Base-by-base conservation (phyloP, 2,113 vertebrate species). In the Microcebus ravelobensis region DNA sequence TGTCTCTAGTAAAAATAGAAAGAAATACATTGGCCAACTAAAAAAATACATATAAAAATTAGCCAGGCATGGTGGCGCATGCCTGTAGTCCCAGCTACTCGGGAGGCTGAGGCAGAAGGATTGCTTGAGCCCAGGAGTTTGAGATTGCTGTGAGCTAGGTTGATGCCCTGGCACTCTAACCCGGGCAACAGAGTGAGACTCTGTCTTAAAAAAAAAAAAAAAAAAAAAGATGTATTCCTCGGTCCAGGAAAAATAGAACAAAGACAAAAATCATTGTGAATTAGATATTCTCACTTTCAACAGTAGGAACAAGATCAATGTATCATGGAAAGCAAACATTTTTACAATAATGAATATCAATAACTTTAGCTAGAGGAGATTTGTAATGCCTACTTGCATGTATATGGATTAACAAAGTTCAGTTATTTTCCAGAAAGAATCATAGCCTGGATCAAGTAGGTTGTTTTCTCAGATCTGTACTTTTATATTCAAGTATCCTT, bases 401-500 rank as follows among this genome's bases (percentile, higher is more conserved):
- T n/a, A 20, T 15, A 29, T 45, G 81, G 42, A 83, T 31, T 34
- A 59, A 71, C 36, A 83, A 83, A 61, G 6, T 63, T 90, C 45
- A 55, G 10, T 48, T 68, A 70, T 29, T 91, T 95, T 86, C 11
- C 45, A 89, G 63, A 48, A 93, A 90, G 45, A 65, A 48, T 52
- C 31, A 48, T 39, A 70, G 10, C 20, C 5, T 82, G 39, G 23
- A 63, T 15, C 9, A 57, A 20, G n/a, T n/a, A 68, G 27, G n/a
- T 42, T 70, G 13, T 71, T 91, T 94, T 79, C 11, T 8, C 34
- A 63, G 18, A n/a, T 4, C 1, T 63, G 25, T 68, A 25, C 9
- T 61, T 91, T 73, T 68, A 67, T 12, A 68, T 65, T 81, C 76
- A 94, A 76, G 94, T 45, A 61, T n/a, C 3, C 31, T 94, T 93